A percentile compares a stretch with the other conserved stretches of the same genome.
Conservation (phyloP, 2,888 invertebrate species). For the Nymphalis polychloros region DNA sequence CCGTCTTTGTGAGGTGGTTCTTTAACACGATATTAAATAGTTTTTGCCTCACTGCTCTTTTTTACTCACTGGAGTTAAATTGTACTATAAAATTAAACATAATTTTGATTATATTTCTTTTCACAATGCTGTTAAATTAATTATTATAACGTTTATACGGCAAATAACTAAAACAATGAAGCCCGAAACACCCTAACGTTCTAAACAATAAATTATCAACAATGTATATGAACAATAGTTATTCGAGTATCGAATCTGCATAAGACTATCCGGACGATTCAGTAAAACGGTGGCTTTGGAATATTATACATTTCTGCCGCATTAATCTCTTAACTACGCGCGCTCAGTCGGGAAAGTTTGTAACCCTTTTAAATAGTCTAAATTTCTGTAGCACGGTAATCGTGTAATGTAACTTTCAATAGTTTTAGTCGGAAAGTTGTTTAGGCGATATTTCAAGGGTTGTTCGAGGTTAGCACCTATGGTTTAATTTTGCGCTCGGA, state of each 20-base stretch:
- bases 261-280: slow-evolving; percentile 59
- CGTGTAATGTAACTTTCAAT: slow-evolving; percentile 71
- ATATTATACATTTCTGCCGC: slow-evolving; percentile 66
- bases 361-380: slow-evolving; percentile 54
- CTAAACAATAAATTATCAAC: slow-evolving; percentile 40
- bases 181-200: slow-evolving; percentile 21
- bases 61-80: slow-evolving; percentile 45
- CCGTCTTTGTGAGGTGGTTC: slow-evolving; percentile 65
- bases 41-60: slow-evolving; percentile 70
- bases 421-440: slow-evolving; percentile 66
- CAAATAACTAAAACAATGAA: slow-evolving; percentile 41
- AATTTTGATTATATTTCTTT: slow-evolving; percentile 3
- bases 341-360: slow-evolving; percentile 44
- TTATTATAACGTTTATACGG: slow-evolving; percentile 21
- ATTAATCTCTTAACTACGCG: slow-evolving; percentile 65
- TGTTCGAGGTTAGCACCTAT: slow-evolving; percentile 72
- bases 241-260: slow-evolving; percentile 64
- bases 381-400: slow-evolving; percentile 53
- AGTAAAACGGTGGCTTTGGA: slow-evolving; percentile 51
- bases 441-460: slow-evolving; percentile 51
- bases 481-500: slow-evolving; percentile 77
- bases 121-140: background rate
- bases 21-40: slow-evolving; percentile 77
- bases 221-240: slow-evolving; percentile 56
- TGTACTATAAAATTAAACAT: slow-evolving; percentile 15